phyloP scores from a whole-genome alignment of 2,888 invertebrate genomes.

The Xestia rhomboidea region DNA sequence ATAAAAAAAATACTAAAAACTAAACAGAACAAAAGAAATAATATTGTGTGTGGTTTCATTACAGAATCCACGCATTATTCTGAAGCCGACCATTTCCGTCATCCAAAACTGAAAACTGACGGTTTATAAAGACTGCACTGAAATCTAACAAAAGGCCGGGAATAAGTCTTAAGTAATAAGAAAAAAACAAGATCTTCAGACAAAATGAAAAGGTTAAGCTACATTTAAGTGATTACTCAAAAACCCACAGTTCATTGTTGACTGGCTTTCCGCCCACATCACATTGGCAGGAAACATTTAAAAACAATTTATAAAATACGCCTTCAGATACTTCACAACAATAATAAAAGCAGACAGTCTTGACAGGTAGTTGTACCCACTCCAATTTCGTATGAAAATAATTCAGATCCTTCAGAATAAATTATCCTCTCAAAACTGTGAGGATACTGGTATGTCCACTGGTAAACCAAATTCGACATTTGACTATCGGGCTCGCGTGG shows the following conservation, averaged over 20 bases:
- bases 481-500: too few relatives aligned
- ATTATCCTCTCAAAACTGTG: not conserved
- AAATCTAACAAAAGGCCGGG: constrained; percentile 3
- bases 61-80: not conserved
- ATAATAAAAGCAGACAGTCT: not conserved
- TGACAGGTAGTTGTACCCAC: not conserved
- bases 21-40: too few relatives aligned
- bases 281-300: not conserved
- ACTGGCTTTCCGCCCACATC: too few relatives aligned
- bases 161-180: not conserved
- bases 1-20: too few relatives aligned
- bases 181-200: not conserved
- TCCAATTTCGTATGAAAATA: not conserved
- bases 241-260: not conserved
- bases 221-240: constrained; percentile 8
- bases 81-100: not conserved
- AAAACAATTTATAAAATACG: not conserved
- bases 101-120: not conserved
- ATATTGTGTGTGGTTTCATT: not conserved
- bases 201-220: not conserved
- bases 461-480: too few relatives aligned
- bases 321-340: not conserved
- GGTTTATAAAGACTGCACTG: not conserved
- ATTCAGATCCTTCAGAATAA: not conserved
- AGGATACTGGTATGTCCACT: not conserved